Evolutionary conservation across 2,888 invertebrate genomes (phyloP), one percentile per base, ranked within the genome.

Genomic region (Cheilosia vulpina): DNA sequence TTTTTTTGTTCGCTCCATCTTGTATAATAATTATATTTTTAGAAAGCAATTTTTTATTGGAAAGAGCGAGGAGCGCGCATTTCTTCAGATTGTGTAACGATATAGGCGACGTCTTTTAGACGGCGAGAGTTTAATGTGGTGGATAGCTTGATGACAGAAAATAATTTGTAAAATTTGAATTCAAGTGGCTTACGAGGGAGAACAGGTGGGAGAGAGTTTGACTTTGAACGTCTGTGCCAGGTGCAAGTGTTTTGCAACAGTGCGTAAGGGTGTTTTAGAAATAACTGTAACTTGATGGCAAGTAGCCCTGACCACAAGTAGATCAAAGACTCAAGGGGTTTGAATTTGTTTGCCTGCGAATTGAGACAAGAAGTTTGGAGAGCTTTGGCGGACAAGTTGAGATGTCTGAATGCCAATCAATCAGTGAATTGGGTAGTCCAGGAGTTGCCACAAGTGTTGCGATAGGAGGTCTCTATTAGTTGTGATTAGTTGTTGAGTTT

Each of bases 41-140:
- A 73, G 73, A 73, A 65, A 65, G 63, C 55, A 55, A 57, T 73
- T 65, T 57, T 55, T 73, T 55, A 55, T 55, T 34, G 63, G 62
- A 31, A 62, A 50, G 13, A 21, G 31, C 27, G 6, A 41, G 60
- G 17, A n/a, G 15, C 34, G 15, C 60, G 21, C 62, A 73, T 73
- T 65, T 43, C 45, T 55, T 24, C 24, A 34, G 34, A 65, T 73
- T 73, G 73, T 63, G 73, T 50, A 73, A 73, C 45, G 27, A 45
- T 21, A 45, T n/a, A 5, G 38, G 41, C 19, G 50, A 7, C 50
- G 43, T 19, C 52, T 53, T 43, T n/a, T 47, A 57, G 69, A 38
- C 7, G 47, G n/a, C 43, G 17, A 17, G 53, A 65, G 66, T 68
- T 55, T 43, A 45, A 57, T 31, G 19, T 43, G 41, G 17, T 9